Percentiles rank a stretch among this genome's conserved stretches.
Evolutionary conservation across 2,888 invertebrate species (phyloP).

Genomic region (Ypsolopha scabrella): DNA sequence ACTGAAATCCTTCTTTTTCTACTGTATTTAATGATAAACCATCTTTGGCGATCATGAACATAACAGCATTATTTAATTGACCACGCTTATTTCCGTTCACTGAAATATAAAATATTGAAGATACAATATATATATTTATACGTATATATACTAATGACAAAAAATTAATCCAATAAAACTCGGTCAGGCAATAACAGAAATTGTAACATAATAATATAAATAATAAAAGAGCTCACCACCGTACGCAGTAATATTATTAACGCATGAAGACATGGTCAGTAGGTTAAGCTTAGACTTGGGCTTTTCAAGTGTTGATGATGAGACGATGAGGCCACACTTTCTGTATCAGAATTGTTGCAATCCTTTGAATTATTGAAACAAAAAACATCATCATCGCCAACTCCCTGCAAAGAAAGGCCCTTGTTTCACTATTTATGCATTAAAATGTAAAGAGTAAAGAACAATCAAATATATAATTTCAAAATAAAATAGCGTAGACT

Average conservation of each 20-base stretch:
- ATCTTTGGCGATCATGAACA: conserved; percentile 13
- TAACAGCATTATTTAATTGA: conserved; percentile 12
- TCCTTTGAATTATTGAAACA: not conserved
- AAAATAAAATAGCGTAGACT: too few relatives aligned
- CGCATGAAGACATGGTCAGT: conserved; percentile 10
- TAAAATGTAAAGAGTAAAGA: too few relatives aligned
- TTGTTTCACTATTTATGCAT: not conserved
- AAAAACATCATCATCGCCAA: too few relatives aligned
- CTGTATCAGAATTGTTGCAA: not conserved
- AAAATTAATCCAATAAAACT: not conserved
- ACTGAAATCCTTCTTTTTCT: conserved; percentile 12
- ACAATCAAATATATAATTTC: too few relatives aligned
- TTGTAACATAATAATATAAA: conserved; percentile 1
- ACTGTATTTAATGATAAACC: conserved; percentile 12
- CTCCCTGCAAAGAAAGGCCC: too few relatives aligned
- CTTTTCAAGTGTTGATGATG: too few relatives aligned
- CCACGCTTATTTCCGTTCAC: conserved; percentile 11
- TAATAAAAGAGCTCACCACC: conserved; percentile 8
- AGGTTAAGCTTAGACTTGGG: not conserved
- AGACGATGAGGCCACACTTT: conserved; percentile 1
- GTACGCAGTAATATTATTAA: conserved; percentile 13
- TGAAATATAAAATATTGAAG: conserved; percentile 4
- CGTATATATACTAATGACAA: conserved; percentile 3
- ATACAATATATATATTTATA: not conserved
- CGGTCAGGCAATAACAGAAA: conserved; percentile 5